These are phyloP conservation scores for Dendronephthya gigantea DNA, from an alignment of 64 coral and sea anemone species.

Conservation along the genomic window DNA sequence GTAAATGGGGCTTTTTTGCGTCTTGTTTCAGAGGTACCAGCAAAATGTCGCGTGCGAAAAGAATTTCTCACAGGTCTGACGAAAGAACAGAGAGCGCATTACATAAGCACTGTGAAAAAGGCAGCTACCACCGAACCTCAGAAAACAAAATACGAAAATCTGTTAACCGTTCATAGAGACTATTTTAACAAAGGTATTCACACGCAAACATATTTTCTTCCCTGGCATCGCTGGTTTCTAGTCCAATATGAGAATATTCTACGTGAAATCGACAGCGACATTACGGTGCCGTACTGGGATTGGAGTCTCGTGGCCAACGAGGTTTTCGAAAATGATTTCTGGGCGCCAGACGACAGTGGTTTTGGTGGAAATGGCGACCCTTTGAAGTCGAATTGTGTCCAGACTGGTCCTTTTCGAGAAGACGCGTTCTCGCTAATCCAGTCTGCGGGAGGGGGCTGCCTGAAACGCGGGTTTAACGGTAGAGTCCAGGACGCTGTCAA, in stretches of 20 bases:
- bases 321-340: background rate
- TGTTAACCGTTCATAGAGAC: conserved; percentile 38
- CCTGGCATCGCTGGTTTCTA: conserved; percentile 50
- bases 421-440: background rate
- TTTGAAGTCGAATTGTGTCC: background rate
- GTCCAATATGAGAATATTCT: conserved; percentile 50
- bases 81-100: conserved; percentile 14
- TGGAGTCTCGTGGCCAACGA: conserved; percentile 27
- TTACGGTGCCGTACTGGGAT: conserved; percentile 53
- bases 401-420: conserved; percentile 32
- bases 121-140: conserved; percentile 32
- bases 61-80: conserved; percentile 47
- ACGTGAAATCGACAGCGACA: conserved; percentile 28
- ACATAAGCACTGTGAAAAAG: conserved; percentile 19
- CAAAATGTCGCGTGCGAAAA: conserved; percentile 24
- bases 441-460: background rate
- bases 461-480: conserved; percentile 12
- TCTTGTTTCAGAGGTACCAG: too few species aligned
- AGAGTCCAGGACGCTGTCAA: background rate
- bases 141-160: conserved; percentile 36
- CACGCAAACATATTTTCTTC: background rate
- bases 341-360: background rate
- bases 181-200: conserved; percentile 22
- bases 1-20: too few species aligned
- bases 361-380: conserved; percentile 37